Evolutionary conservation across 2,888 invertebrate genomes (phyloP).

Genomic region (Erebia palarica): DNA sequence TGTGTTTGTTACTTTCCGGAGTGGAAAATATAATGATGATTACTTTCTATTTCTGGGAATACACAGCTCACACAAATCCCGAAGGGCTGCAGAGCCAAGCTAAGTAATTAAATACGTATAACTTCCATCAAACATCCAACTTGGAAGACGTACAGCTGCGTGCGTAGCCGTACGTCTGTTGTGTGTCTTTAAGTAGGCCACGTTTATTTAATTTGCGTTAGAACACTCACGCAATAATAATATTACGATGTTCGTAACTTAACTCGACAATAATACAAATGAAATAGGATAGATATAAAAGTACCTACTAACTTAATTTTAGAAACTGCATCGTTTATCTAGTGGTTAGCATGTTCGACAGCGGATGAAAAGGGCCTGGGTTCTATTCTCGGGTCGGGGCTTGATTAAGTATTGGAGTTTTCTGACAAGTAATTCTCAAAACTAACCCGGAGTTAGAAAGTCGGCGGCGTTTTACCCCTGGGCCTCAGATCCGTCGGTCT

Average conservation of each 20-base stretch:
- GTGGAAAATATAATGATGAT: neutral
- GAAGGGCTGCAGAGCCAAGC: conserved; percentile 3
- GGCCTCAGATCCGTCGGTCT: too few species aligned
- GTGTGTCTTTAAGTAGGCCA: neutral
- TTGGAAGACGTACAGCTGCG: neutral
- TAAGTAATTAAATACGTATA: conserved; percentile 22
- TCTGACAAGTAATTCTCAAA: too few species aligned
- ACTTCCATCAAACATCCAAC: conserved; percentile 10
- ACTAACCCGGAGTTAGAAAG: too few species aligned
- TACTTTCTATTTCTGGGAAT: neutral
- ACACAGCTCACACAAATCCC: neutral
- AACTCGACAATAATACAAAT: neutral
- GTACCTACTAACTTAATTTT: too few species aligned
- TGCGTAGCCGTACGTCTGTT: neutral
- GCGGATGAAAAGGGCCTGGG: too few species aligned
- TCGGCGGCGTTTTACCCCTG: too few species aligned
- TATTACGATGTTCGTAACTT: neutral
- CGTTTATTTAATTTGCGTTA: conserved; percentile 3
- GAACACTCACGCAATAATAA: neutral
- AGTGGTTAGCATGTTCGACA: too few species aligned
- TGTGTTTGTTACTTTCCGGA: neutral
- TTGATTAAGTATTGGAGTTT: too few species aligned
- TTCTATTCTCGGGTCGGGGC: too few species aligned
- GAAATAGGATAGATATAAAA: neutral
- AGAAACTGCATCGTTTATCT: too few species aligned